Evolutionary conservation across 2,113 vertebrate species (phyloP).

Genomic region (Barbus barbus): DNA sequence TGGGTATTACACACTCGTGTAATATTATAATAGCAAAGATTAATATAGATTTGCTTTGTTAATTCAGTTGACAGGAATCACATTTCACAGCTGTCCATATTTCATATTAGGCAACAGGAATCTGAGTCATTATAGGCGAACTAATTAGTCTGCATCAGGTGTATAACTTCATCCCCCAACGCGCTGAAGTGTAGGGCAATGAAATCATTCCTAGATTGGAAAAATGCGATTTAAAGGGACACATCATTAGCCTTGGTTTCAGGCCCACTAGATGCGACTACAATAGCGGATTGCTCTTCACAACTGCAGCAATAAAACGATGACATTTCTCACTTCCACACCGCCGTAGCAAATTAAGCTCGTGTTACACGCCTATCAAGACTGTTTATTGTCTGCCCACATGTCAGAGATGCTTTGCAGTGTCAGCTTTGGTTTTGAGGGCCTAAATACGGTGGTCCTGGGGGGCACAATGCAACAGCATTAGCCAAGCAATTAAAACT

Average conservation of each 20-base stretch:
- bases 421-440: slow-evolving; percentile 29
- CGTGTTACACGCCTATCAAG: slow-evolving; percentile 42
- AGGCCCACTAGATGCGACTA: slow-evolving; percentile 57
- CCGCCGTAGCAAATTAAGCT: slow-evolving; percentile 56
- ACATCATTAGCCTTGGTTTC: slow-evolving; percentile 62
- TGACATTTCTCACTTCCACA: slow-evolving; percentile 49
- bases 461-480: not conserved
- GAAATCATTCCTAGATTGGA: slow-evolving; percentile 41
- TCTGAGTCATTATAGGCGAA: not conserved
- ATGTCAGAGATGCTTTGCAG: slow-evolving; percentile 28
- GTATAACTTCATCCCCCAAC: slow-evolving; percentile 10
- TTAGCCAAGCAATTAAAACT: slow-evolving; percentile 11
- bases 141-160: slow-evolving; percentile 34
- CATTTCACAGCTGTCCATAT: slow-evolving; percentile 35
- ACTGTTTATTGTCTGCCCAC: slow-evolving; percentile 50
- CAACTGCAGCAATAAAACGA: slow-evolving; percentile 60
- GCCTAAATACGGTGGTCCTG: not conserved
- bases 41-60: slow-evolving; percentile 36
- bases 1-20: not conserved
- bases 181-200: slow-evolving; percentile 28
- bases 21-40: slow-evolving; percentile 27
- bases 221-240: slow-evolving; percentile 31
- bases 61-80: slow-evolving; percentile 32
- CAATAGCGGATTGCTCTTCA: slow-evolving; percentile 53
- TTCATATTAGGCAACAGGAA: slow-evolving; percentile 11